A percentile compares a stretch with the other conserved stretches of the same genome.
phyloP scores from a whole-genome alignment of 2,113 vertebrate genomes.

The Scomber japonicus region DNA sequence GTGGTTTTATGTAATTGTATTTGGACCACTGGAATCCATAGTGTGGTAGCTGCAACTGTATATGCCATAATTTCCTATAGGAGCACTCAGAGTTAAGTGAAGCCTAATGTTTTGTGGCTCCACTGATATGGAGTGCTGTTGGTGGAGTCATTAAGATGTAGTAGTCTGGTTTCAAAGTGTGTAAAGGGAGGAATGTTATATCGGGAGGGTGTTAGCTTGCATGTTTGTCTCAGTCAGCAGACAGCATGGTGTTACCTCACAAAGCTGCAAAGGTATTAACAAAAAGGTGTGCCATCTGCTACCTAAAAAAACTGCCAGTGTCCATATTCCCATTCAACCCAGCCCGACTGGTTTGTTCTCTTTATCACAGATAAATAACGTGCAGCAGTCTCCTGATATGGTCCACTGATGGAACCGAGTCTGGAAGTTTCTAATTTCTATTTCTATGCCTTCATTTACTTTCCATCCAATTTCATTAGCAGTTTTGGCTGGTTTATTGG shows the following conservation, averaged over 20 bases:
- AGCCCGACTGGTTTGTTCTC: neutral
- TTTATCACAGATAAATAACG: slow-evolving; percentile 27
- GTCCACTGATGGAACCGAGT: slow-evolving; percentile 28
- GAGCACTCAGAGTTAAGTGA: slow-evolving; percentile 78
- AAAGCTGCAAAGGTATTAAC: slow-evolving; percentile 12
- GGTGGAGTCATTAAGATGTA: slow-evolving; percentile 66
- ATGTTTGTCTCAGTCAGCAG: slow-evolving; percentile 13
- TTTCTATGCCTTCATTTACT: slow-evolving; percentile 59
- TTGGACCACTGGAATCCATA: slow-evolving; percentile 72
- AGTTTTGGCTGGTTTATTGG: slow-evolving; percentile 63
- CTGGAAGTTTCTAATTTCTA: slow-evolving; percentile 47
- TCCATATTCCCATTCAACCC: neutral
- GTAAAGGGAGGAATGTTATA: neutral
- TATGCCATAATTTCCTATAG: slow-evolving; percentile 76
- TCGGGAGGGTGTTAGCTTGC: neutral
- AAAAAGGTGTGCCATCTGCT: slow-evolving; percentile 29
- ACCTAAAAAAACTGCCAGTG: neutral
- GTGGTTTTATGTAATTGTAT: slow-evolving; percentile 77
- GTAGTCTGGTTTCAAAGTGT: slow-evolving; percentile 31
- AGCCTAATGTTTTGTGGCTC: slow-evolving; percentile 77
- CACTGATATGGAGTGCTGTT: slow-evolving; percentile 65
- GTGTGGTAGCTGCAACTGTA: slow-evolving; percentile 72
- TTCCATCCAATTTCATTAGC: slow-evolving; percentile 75
- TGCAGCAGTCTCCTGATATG: slow-evolving; percentile 1
- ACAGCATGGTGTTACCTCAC: slow-evolving; percentile 18